phyloP scores from a whole-genome alignment of 2,797 vertebrate genomes.

The Poeciliopsis infans region DNA sequence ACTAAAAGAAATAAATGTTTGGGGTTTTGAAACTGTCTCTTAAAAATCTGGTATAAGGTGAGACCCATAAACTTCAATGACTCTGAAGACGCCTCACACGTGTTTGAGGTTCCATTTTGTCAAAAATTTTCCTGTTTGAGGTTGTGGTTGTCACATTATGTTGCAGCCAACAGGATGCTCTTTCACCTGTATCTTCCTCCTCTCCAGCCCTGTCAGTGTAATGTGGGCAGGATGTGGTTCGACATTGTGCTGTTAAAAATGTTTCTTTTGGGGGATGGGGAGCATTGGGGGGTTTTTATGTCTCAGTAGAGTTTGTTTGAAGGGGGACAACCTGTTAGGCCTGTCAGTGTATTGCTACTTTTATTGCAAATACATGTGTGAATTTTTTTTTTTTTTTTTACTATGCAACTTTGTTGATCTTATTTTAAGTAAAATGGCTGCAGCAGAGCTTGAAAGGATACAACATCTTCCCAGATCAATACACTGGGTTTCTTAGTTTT shows the following conservation, averaged over 20 bases:
- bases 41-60: background rate
- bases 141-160: background rate
- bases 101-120: background rate
- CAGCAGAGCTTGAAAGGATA: background rate
- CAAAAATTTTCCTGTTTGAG: background rate
- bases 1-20: background rate
- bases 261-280: background rate
- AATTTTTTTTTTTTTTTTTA: background rate
- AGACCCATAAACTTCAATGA: background rate
- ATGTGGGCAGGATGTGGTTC: background rate
- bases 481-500: background rate
- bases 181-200: background rate
- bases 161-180: background rate
- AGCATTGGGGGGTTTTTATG: background rate
- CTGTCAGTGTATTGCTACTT: background rate
- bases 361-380: background rate
- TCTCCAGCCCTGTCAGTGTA: background rate
- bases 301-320: background rate
- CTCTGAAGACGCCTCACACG: background rate
- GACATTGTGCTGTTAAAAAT: background rate
- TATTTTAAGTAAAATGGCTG: background rate
- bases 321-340: background rate
- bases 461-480: background rate
- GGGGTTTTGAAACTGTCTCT: background rate
- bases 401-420: background rate